Evolutionary conservation across 37 sponge, comb jelly and placozoan genomes (phyloP), one percentile per base, ranked within the genome.

Genomic region (Beroe forskalii): DNA sequence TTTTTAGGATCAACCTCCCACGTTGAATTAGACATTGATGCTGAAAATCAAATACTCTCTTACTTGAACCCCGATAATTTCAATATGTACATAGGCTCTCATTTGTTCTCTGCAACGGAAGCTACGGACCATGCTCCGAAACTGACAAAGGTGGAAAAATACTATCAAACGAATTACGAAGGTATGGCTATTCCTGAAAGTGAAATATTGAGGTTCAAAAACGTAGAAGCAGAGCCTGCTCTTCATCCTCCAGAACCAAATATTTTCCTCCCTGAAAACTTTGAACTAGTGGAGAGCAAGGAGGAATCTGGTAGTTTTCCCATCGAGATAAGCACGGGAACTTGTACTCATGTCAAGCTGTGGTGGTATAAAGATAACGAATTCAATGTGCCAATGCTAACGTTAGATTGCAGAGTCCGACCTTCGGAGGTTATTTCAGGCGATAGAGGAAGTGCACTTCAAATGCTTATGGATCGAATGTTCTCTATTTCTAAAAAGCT

Each of bases 41-140:
- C 9, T 4, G 86, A 80, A 38, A 43, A 80, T 2, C 14, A 23
- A 38, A 44, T 80, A 14, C 86, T 80, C 1, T 12, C 30, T 25
- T 80, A 20, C 55, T 43, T 80, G 27, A 39, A 25, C 30, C 86
- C 86, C 8, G 86, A 80, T 3, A 80, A 80, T 43, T 44, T 80
- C 55, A 80, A 80, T 24, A 39, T 80, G 8, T 80, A 80, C 27
- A 25, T 80, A 1, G 55, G 38, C 37, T 69, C 72, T 0, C 1
- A 32, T 9, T 36, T 20, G 33, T 69, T 69, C 39, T 69, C 72
- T 42, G 43, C 23, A 14, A 8, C 27, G 40, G 86, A 80, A 38
- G 43, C 55, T 14, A 80, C 44, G 28, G 48, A 41, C 1, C 0
- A 44, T 25, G 27, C 48, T 38, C 86, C 86, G 12, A 32, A 27